phyloP scores from a whole-genome alignment of 2,888 invertebrate species.

The Limulus polyphemus region DNA sequence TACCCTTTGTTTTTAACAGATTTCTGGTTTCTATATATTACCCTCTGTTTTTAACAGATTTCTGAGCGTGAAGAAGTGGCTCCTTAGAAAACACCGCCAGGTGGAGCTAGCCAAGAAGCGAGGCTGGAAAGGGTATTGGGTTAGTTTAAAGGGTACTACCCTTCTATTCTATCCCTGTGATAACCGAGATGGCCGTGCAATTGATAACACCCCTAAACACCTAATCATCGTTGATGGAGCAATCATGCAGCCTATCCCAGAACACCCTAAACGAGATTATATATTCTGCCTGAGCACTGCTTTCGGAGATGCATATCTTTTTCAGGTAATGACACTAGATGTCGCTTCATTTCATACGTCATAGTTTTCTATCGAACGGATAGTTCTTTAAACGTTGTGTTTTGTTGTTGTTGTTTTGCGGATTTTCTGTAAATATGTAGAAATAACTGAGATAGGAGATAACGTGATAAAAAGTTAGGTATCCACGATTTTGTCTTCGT shows the following conservation, averaged over 20 bases:
- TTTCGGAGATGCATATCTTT: slow-evolving; percentile 93
- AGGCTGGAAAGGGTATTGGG: slow-evolving; percentile 98
- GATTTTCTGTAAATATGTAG: too few species aligned
- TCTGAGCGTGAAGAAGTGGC: slow-evolving; percentile 95
- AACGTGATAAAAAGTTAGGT: too few species aligned
- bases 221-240: slow-evolving; percentile 91
- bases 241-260: slow-evolving; percentile 97
- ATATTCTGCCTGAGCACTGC: slow-evolving; percentile 97
- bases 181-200: slow-evolving; percentile 61
- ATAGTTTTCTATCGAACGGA: too few species aligned
- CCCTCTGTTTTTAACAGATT: slow-evolving; percentile 51
- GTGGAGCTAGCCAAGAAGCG: slow-evolving; percentile 79
- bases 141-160: slow-evolving; percentile 91
- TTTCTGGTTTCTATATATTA: slow-evolving; percentile 49
- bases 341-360: too few species aligned
- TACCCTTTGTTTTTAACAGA: slow-evolving; percentile 43
- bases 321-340: slow-evolving; percentile 53
- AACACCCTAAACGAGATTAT: slow-evolving; percentile 93
- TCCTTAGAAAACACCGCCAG: slow-evolving; percentile 79
- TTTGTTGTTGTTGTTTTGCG: too few species aligned
- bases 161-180: slow-evolving; percentile 91
- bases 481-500: too few species aligned
- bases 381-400: too few species aligned
- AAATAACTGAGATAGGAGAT: too few species aligned
- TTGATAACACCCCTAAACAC: slow-evolving; percentile 87